These are phyloP conservation scores for Pterostichus niger DNA, from an alignment of 2,888 invertebrate species.

Conservation along the genomic window DNA sequence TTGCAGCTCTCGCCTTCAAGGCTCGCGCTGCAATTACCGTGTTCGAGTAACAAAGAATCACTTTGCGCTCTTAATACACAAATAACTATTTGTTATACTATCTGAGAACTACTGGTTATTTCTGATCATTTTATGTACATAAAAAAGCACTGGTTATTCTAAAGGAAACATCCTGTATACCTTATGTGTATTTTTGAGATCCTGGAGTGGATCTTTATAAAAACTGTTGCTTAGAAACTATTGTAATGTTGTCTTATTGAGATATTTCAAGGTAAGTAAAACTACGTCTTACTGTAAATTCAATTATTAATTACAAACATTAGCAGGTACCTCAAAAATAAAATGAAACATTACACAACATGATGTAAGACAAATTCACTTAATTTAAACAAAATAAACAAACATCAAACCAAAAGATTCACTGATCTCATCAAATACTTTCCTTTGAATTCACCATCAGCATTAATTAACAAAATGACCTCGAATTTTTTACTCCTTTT, in stretches of 20 bases:
- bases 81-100: no score
- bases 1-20: no score
- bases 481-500: conserved; percentile 40
- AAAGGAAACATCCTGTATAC: no score
- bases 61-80: no score
- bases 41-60: no score
- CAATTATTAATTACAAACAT: conserved; percentile 22
- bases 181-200: no score
- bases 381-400: conserved; percentile 27
- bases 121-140: no score
- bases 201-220: background rate
- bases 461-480: conserved; percentile 22
- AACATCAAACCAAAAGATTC: conserved; percentile 7
- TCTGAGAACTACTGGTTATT: no score
- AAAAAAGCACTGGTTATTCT: no score
- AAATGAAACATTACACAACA: conserved; percentile 35
- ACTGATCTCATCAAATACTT: conserved; percentile 36
- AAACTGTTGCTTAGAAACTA: no score
- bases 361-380: conserved; percentile 26
- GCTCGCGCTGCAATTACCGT: no score
- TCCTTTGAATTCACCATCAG: conserved; percentile 26
- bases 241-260: background rate
- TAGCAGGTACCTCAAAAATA: conserved; percentile 20
- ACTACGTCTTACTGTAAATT: background rate
- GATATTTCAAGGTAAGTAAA: background rate